phyloP scores from a whole-genome alignment of 2,797 vertebrate species.

The Momotus momota region DNA sequence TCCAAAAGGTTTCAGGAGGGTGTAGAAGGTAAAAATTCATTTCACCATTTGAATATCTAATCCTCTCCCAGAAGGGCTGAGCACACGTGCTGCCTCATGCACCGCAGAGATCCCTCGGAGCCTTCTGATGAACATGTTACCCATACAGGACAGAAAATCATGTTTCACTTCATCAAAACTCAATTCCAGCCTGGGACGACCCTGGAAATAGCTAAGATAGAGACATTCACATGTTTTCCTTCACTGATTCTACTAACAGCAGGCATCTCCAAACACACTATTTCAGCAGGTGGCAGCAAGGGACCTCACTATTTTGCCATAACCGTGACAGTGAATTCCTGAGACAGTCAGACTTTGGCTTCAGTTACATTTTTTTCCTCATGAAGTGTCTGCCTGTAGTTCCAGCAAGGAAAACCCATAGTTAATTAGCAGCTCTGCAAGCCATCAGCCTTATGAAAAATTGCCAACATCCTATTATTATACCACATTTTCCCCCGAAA shows the following conservation, averaged over 20 bases:
- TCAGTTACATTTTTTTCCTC: not conserved
- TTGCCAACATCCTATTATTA: not conserved
- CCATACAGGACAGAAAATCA: not conserved
- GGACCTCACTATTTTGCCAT: not conserved
- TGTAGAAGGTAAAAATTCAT: not conserved
- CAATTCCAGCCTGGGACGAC: not conserved
- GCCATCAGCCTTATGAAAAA: not conserved
- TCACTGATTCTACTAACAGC: rapidly evolving
- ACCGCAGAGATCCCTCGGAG: rapidly evolving
- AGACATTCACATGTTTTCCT: not conserved
- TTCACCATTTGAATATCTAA: not conserved
- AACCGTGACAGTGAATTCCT: not conserved
- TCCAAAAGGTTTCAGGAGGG: not conserved
- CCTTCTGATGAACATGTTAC: not conserved
- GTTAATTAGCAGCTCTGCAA: not conserved
- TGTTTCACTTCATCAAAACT: not conserved
- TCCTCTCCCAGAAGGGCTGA: not conserved
- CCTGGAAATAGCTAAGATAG: not conserved
- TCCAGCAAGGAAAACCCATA: not conserved
- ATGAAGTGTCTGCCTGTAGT: not conserved
- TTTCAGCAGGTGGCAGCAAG: not conserved
- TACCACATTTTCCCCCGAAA: not conserved
- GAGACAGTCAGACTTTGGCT: not conserved
- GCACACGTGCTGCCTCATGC: not conserved
- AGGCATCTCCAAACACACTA: not conserved